These are phyloP conservation scores for Corydoras sp. DNA, from an alignment of 2,113 vertebrate genomes.

Conservation along the genomic window DNA sequence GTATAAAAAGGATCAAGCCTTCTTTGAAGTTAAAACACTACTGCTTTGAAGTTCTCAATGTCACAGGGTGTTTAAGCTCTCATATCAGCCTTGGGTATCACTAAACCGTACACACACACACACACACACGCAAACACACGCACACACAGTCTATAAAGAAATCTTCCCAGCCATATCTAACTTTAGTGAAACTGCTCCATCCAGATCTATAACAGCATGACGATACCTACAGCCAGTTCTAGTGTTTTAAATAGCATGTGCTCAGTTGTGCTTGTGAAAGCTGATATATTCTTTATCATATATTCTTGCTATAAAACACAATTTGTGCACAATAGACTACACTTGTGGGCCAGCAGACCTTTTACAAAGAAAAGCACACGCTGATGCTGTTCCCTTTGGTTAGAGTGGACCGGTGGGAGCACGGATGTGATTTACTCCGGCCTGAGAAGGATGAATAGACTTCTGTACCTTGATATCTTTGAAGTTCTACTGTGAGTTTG, in stretches of 20 bases:
- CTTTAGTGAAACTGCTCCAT: conserved; percentile 35
- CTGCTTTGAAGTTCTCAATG: conserved; percentile 63
- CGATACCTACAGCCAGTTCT: conserved; percentile 19
- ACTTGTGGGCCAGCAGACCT: not conserved
- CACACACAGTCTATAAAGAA: too few species aligned
- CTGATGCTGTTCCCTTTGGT: conserved; percentile 7
- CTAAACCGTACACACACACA: too few species aligned
- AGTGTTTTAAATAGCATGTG: conserved; percentile 25
- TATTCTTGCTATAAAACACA: conserved; percentile 8
- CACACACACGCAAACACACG: too few species aligned
- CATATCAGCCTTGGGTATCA: conserved; percentile 25
- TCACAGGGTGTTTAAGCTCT: conserved; percentile 56
- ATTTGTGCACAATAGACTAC: not conserved
- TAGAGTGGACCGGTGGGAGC: conserved; percentile 12
- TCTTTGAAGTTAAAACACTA: conserved; percentile 55
- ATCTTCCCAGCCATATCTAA: not conserved
- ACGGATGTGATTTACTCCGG: conserved; percentile 30
- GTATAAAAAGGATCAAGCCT: conserved; percentile 54
- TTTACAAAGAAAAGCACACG: not conserved
- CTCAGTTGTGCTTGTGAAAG: conserved; percentile 16
- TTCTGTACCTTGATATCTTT: conserved; percentile 30
- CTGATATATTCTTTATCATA: conserved; percentile 28
- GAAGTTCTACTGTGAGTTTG: conserved; percentile 33
- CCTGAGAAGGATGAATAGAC: conserved; percentile 25
- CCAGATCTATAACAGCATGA: conserved; percentile 39